A percentile compares a stretch with the other conserved stretches of the same genome.
Evolutionary conservation across 1,140 invertebrate genomes (phyloP).

Genomic region (Drosophila dunni): DNA sequence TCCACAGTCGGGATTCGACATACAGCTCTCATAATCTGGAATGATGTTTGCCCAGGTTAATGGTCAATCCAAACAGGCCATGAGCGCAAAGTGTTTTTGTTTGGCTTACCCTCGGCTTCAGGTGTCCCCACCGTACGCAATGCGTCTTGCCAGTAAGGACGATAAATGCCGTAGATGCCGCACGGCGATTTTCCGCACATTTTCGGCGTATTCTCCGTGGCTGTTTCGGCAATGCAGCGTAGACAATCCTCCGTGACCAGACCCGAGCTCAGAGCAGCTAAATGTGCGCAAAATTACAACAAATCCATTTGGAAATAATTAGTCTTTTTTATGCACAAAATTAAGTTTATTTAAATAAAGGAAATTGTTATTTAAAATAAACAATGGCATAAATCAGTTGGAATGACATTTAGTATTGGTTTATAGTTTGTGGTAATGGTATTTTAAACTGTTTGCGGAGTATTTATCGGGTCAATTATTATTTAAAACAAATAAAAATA

Average conservation of each 20-base stretch:
- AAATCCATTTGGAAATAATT: background rate
- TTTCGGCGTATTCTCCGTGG: conserved; percentile 45
- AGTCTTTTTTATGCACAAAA: background rate
- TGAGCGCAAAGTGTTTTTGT: conserved; percentile 5
- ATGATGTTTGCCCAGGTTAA: conserved; percentile 9
- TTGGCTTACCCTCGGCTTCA: conserved; percentile 31
- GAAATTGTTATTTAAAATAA: too few relatives aligned
- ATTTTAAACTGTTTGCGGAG: too few relatives aligned
- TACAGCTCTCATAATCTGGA: conserved; percentile 59
- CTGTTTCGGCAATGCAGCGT: conserved; percentile 49
- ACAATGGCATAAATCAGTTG: too few relatives aligned
- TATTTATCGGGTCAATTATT: too few relatives aligned
- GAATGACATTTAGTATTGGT: too few relatives aligned
- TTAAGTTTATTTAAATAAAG: background rate
- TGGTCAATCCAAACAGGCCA: conserved; percentile 1
- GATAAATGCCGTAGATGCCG: conserved; percentile 74
- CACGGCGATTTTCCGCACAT: conserved; percentile 47
- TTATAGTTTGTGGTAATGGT: too few relatives aligned
- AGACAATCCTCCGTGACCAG: conserved; percentile 46
- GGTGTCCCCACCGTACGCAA: background rate
- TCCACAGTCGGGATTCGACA: conserved; percentile 47
- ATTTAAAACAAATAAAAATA: too few relatives aligned
- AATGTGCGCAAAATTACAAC: background rate
- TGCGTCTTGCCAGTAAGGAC: conserved; percentile 71
- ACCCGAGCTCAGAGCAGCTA: conserved; percentile 8